Percentiles rank a stretch among this genome's conserved stretches.
These are phyloP conservation scores for Todus mexicanus DNA, from an alignment of 2,797 vertebrate species.

Conservation along the genomic window DNA sequence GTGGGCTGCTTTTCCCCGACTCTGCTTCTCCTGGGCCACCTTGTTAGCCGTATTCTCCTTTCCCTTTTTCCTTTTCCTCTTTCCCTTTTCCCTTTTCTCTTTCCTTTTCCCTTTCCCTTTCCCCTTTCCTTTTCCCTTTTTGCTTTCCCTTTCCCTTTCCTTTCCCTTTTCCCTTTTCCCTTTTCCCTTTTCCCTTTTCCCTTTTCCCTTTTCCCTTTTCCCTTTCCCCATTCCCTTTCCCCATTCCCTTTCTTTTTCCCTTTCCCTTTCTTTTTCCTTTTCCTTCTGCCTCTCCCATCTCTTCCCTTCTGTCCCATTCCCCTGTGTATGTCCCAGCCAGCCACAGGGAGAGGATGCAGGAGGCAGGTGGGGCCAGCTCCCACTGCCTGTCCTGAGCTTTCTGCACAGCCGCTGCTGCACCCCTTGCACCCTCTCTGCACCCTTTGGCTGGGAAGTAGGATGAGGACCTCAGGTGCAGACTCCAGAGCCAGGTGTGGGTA, in stretches of 20 bases:
- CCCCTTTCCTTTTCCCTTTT: too few relatives aligned
- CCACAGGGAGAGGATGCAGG: neutral
- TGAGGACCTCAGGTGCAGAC: neutral
- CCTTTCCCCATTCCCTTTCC: too few relatives aligned
- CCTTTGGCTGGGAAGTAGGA: neutral
- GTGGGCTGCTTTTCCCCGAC: neutral
- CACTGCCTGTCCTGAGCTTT: neutral
- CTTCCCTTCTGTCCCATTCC: neutral
- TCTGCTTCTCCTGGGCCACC: neutral
- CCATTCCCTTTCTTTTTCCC: too few relatives aligned
- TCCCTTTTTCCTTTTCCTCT: too few relatives aligned
- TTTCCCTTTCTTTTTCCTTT: accelerated
- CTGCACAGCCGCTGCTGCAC: neutral
- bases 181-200: too few relatives aligned
- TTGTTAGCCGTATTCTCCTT: neutral
- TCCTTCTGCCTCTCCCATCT: neutral
- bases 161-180: too few relatives aligned
- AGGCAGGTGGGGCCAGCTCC: neutral
- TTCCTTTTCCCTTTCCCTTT: too few relatives aligned
- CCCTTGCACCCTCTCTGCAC: neutral
- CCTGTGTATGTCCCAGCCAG: neutral
- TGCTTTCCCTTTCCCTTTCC: too few relatives aligned
- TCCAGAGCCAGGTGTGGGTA: neutral
- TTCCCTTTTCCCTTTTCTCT: neutral
- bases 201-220: too few relatives aligned